Evolutionary conservation across 2,888 invertebrate genomes (phyloP).

Genomic region (Cremastinae sp.): DNA sequence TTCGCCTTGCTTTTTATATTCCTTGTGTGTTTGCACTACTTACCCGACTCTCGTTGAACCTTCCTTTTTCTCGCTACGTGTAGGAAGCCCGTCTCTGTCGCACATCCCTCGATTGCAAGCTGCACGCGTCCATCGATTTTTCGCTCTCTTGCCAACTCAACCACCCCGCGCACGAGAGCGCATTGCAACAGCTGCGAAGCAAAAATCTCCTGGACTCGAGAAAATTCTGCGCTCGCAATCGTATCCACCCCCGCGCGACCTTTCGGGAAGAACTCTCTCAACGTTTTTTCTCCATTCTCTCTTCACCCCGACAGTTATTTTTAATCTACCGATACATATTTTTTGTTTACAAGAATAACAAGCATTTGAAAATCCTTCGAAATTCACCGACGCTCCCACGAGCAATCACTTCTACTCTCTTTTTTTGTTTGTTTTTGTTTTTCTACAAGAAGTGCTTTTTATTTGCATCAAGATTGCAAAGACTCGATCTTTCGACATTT

Average conservation of each 20-base stretch:
- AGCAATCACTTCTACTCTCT: too few relatives aligned
- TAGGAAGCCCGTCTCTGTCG: conserved; percentile 34
- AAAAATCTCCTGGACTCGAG: conserved; percentile 5
- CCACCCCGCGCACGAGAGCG: conserved; percentile 23
- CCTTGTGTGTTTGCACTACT: conserved; percentile 9
- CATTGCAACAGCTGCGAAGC: conserved; percentile 43
- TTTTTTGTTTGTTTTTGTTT: too few relatives aligned
- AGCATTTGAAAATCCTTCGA: too few relatives aligned
- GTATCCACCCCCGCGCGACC: conserved; percentile 3
- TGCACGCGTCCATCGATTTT: conserved; percentile 58
- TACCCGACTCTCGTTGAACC: conserved; percentile 30
- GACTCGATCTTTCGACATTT: too few relatives aligned
- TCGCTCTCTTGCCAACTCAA: conserved; percentile 30
- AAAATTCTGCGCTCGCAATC: conserved; percentile 34
- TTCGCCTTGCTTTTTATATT: too few relatives aligned
- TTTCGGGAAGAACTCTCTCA: background rate
- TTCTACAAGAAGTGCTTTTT: too few relatives aligned
- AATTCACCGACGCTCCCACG: too few relatives aligned
- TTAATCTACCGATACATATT: too few relatives aligned
- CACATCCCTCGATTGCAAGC: conserved; percentile 28
- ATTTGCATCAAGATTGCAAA: too few relatives aligned
- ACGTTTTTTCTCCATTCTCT: too few relatives aligned
- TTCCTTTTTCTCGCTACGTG: conserved; percentile 39
- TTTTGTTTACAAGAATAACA: too few relatives aligned
- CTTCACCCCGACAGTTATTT: too few relatives aligned